Evolutionary conservation across 2,797 vertebrate genomes (phyloP), one percentile per base, ranked within the genome.

Genomic region (Sternarchorhynchus goeldii): DNA sequence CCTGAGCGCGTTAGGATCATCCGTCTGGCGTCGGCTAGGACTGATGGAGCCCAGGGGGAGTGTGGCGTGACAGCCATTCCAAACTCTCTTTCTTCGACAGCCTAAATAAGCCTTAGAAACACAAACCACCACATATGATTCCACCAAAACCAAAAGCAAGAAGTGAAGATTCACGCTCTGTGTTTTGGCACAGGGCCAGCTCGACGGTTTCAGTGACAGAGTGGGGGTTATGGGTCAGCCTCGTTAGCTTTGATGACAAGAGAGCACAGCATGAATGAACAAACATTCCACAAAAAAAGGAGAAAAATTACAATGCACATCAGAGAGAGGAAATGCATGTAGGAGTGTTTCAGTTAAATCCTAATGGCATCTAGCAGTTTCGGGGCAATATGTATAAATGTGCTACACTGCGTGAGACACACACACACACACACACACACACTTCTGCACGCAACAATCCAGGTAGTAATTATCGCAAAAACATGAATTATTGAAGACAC

Each of bases 121-220:
- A 88, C 85, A 86, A 84, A 91, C 64, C 85, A 81, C 90, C 45
- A 14, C 45, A 50, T 50, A 10, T 50, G 45, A 50, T 50, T 50
- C 45, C 45, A 50, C 10, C 45, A 50, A 90, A 83, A 31, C 72
- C 70, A 66, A 32, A 64, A 56, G 20, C 55, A 60, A 87, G 39
- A 41, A 41, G 39, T 57, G 31, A 71, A 57, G 55, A 71, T 21
- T 57, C 17, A 31, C 25, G 21, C 25, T 10, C 25, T 25, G 25
- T 25, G 53, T 58, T 71, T 32, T 20, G 29, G 6, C 76, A 65
- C 41, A 65, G 29, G 75, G 68, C 25, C 57, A 17, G 64, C 58
- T 70, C 68, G 77, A 53, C 69, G 64, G 65, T 53, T 60, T 60
- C 57, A n/a, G 75, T 75, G 68, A 67, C 55, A 68, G n/a, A 39